Percentiles rank a stretch among this genome's conserved stretches.
Evolutionary conservation across 1,140 invertebrate genomes (phyloP).

Genomic region (Homalodisca vitripennis): DNA sequence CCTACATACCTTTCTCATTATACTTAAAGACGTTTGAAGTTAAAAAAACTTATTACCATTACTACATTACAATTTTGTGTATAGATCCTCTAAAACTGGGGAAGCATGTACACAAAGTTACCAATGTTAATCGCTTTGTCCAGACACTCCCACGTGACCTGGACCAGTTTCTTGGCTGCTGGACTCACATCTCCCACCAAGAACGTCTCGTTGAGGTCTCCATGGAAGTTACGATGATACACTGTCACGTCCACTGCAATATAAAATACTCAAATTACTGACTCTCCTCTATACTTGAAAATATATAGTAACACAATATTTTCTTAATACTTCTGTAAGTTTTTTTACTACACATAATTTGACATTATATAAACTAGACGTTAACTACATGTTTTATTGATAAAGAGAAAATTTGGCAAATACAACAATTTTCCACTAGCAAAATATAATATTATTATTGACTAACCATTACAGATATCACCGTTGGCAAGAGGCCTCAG

Average conservation of each 20-base stretch:
- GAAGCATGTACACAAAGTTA: no score
- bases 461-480: constrained; percentile 87
- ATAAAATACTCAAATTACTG: constrained; percentile 35
- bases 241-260: constrained; percentile 94
- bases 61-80: no score
- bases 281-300: no score
- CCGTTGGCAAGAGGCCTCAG: constrained; percentile 85
- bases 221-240: constrained; percentile 96
- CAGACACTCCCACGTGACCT: constrained; percentile 91
- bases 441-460: neutral
- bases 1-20: no score
- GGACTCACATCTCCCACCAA: constrained; percentile 88
- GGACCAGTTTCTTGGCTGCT: constrained; percentile 82
- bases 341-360: constrained; percentile 7
- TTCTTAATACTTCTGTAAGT: no score
- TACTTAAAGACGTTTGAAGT: no score
- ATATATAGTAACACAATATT: constrained; percentile 16
- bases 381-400: neutral
- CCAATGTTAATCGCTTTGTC: constrained; percentile 91
- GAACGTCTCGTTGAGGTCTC: constrained; percentile 98
- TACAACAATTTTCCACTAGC: neutral
- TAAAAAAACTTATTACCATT: no score
- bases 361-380: neutral
- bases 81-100: no score
- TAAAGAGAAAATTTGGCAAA: neutral